These are phyloP conservation scores for Podargus strigoides DNA, from an alignment of 2,797 vertebrate genomes.

Conservation along the genomic window DNA sequence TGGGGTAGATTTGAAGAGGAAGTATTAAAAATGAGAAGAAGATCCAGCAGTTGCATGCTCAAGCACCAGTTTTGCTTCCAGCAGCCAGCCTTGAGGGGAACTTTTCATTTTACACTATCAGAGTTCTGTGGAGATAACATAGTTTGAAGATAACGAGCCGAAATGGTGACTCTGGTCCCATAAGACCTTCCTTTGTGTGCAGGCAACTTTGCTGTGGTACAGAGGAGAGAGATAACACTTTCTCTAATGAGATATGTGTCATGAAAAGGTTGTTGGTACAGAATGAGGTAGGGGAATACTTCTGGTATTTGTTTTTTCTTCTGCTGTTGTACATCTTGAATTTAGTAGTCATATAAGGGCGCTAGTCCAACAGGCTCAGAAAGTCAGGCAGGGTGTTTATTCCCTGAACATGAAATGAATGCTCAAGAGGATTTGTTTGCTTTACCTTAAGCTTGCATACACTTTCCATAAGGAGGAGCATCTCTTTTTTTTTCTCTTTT, in stretches of 20 bases:
- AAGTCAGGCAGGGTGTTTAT: neutral
- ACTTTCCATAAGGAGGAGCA: neutral
- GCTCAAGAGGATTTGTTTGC: neutral
- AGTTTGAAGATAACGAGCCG: neutral
- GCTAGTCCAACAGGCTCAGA: neutral
- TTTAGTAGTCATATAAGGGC: neutral
- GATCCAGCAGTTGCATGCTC: neutral
- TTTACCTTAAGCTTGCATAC: neutral
- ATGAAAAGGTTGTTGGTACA: neutral
- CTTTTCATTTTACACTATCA: neutral
- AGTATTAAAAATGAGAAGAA: neutral
- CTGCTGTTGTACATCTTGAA: neutral
- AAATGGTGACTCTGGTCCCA: neutral
- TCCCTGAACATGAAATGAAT: neutral
- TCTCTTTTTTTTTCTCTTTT: neutral
- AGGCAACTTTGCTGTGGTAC: neutral
- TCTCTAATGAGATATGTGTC: neutral
- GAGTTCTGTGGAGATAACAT: neutral
- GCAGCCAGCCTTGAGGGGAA: neutral
- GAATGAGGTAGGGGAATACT: neutral
- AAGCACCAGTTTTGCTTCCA: neutral
- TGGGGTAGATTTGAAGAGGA: neutral
- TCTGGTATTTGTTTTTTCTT: neutral
- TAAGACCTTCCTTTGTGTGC: neutral
- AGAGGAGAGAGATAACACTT: neutral